A percentile compares a stretch with the other conserved stretches of the same genome.
These are phyloP conservation scores for Pelmatolapia mariae DNA, from an alignment of 2,113 vertebrate species.

Conservation along the genomic window DNA sequence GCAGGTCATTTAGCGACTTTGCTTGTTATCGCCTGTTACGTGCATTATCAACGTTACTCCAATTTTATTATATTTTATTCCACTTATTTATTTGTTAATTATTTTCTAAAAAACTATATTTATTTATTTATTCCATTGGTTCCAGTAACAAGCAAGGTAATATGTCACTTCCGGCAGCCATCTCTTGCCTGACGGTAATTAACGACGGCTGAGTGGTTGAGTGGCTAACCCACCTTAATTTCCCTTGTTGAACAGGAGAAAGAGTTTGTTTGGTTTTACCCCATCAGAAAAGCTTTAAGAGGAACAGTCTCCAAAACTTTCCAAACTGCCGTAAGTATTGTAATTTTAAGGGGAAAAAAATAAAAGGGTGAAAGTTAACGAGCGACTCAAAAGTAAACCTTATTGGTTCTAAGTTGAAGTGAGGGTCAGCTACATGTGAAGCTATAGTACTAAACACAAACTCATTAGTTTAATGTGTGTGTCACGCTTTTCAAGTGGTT, in stretches of 20 bases:
- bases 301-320: background rate
- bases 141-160: background rate
- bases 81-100: background rate
- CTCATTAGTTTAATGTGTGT: fast-evolving
- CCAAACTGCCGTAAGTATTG: background rate
- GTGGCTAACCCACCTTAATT: background rate
- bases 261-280: background rate
- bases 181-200: background rate
- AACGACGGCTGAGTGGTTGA: fast-evolving
- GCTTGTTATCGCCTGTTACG: background rate
- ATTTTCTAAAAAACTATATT: background rate
- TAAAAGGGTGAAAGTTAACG: background rate
- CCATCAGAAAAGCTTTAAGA: background rate
- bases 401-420: background rate
- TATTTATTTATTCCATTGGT: background rate
- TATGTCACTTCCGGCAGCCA: background rate
- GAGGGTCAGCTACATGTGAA: background rate
- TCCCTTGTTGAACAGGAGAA: too few species aligned
- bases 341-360: background rate
- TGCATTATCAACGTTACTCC: background rate
- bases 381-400: background rate
- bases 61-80: background rate
- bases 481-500: background rate
- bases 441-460: background rate
- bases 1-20: background rate